A percentile compares a stretch with the other conserved stretches of the same genome.
These are phyloP conservation scores for Temnothorax curvispinosus DNA, from an alignment of 1,140 invertebrate genomes.

Conservation along the genomic window DNA sequence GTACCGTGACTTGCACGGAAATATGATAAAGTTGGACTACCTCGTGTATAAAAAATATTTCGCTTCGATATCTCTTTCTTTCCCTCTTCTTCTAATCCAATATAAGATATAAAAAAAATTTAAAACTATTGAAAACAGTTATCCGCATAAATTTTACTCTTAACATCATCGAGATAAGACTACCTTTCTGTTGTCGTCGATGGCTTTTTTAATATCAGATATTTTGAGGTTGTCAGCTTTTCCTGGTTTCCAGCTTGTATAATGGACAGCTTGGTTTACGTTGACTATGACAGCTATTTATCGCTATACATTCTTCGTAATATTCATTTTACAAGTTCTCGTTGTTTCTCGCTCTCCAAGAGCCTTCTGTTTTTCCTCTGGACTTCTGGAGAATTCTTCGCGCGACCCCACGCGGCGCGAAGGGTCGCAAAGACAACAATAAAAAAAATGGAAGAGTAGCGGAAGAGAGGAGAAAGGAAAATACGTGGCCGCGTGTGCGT, in stretches of 20 bases:
- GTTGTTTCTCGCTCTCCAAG: neutral
- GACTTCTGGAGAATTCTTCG: constrained; percentile 1
- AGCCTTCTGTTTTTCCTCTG: neutral
- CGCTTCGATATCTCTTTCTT: neutral
- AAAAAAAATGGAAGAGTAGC: constrained; percentile 35
- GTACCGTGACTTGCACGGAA: neutral
- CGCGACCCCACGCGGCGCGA: constrained; percentile 14
- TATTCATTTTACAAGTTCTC: neutral
- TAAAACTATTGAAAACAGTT: neutral
- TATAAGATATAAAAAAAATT: neutral
- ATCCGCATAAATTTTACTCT: neutral
- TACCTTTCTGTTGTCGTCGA: neutral
- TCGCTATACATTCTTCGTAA: neutral
- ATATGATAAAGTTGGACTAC: neutral
- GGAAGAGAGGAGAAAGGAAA: constrained; percentile 20
- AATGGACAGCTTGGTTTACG: neutral
- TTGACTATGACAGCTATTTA: neutral
- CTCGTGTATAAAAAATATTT: neutral
- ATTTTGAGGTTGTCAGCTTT: neutral
- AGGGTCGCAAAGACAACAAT: constrained; percentile 61
- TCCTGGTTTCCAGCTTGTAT: neutral
- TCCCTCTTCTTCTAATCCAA: neutral
- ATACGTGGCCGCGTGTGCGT: constrained; percentile 27
- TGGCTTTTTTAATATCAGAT: neutral
- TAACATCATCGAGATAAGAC: neutral